These are phyloP conservation scores for Hypanus sabinus DNA, from an alignment of 2,113 vertebrate genomes.

Conservation along the genomic window DNA sequence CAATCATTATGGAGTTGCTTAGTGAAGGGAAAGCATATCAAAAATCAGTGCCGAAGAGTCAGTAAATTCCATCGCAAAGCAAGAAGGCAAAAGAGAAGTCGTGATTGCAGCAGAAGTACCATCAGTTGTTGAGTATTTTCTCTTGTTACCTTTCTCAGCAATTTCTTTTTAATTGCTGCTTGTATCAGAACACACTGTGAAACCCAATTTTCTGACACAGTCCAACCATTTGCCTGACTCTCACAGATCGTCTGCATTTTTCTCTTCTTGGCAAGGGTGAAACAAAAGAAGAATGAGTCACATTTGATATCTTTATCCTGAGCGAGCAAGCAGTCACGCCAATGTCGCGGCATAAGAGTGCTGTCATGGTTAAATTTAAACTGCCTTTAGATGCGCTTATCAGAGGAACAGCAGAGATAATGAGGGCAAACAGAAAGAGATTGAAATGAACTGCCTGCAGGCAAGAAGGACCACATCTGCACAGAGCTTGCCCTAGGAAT, in stretches of 20 bases:
- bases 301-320: slow-evolving; percentile 32
- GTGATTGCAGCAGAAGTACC: not conserved
- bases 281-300: slow-evolving; percentile 21
- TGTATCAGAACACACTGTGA: not conserved
- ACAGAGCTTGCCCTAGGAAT: slow-evolving; percentile 26
- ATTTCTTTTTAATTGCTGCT: not conserved
- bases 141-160: not conserved
- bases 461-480: not conserved
- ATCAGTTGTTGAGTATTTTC: not conserved
- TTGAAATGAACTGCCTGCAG: slow-evolving; percentile 37
- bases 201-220: slow-evolving; percentile 27
- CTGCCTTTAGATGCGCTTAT: slow-evolving; percentile 31
- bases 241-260: not conserved
- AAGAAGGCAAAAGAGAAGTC: not conserved
- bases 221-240: not conserved
- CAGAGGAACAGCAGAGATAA: not conserved
- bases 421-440: not conserved
- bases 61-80: not conserved
- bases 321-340: slow-evolving; percentile 28
- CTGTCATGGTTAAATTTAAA: slow-evolving; percentile 41
- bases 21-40: not conserved
- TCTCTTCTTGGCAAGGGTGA: not conserved
- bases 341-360: not conserved
- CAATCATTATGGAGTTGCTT: not conserved
- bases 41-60: not conserved